These are phyloP conservation scores for Muscicapa striata DNA, from an alignment of 2,797 vertebrate genomes.

Conservation along the genomic window DNA sequence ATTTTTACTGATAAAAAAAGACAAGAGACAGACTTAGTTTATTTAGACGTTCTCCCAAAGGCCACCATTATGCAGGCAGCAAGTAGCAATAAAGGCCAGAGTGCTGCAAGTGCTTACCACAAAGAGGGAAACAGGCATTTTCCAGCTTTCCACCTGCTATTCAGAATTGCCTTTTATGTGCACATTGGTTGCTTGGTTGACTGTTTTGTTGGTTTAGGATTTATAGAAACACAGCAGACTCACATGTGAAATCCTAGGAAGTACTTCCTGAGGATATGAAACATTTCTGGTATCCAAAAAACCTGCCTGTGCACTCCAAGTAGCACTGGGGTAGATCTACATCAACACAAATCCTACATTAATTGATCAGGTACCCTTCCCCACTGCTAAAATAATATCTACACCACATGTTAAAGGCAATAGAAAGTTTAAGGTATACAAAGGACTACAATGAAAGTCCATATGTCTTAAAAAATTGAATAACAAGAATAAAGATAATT, in stretches of 20 bases:
- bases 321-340: neutral
- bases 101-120: neutral
- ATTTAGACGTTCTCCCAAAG: neutral
- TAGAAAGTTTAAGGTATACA: neutral
- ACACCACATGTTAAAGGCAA: neutral
- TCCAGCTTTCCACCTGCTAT: neutral
- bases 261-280: neutral
- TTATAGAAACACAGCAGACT: neutral
- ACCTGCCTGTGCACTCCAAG: neutral
- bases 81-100: neutral
- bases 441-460: neutral
- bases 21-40: neutral
- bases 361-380: fast-evolving
- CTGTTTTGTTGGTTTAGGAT: neutral
- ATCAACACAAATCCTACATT: neutral
- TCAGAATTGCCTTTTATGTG: neutral
- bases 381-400: neutral
- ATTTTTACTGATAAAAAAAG: neutral
- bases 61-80: neutral
- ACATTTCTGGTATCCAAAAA: neutral
- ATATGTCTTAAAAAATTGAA: neutral
- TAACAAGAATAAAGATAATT: neutral
- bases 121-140: neutral
- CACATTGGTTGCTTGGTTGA: neutral
- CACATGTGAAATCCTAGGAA: neutral